Percentiles rank a stretch among this genome's conserved stretches.
Conservation (phyloP, 2,888 invertebrate genomes). For the Cybosia mesomella region DNA sequence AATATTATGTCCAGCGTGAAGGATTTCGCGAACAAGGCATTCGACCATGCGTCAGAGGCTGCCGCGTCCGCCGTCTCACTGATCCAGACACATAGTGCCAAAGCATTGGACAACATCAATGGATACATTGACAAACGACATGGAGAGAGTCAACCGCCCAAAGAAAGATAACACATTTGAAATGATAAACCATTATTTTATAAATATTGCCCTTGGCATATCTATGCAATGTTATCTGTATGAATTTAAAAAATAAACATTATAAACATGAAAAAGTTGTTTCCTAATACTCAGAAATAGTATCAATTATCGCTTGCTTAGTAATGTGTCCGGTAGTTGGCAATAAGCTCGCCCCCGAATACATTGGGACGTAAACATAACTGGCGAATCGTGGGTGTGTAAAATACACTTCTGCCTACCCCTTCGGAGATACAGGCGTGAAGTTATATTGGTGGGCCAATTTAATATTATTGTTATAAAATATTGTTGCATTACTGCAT, state of each 20-base stretch:
- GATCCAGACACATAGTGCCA: constrained; percentile 7
- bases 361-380: too few species aligned
- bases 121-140: background rate
- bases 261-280: background rate
- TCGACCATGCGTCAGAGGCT: constrained; percentile 9
- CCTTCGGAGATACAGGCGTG: too few species aligned
- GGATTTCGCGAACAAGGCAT: constrained; percentile 12
- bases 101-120: constrained; percentile 12
- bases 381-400: too few species aligned
- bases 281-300: too few species aligned
- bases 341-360: too few species aligned
- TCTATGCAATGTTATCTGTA: constrained; percentile 9
- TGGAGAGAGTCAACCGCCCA: constrained; percentile 10
- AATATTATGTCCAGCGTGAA: constrained; percentile 6
- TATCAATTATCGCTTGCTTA: too few species aligned
- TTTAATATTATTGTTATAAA: too few species aligned
- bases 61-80: constrained; percentile 10
- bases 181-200: too few species aligned
- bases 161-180: constrained; percentile 5
- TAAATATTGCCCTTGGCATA: constrained; percentile 1
- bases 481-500: too few species aligned
- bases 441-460: too few species aligned
- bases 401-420: too few species aligned
- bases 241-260: constrained; percentile 2
- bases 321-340: too few species aligned